A percentile compares a stretch with the other conserved stretches of the same genome.
Conservation (phyloP, 1,140 invertebrate species). For the Drosophila takahashii region DNA sequence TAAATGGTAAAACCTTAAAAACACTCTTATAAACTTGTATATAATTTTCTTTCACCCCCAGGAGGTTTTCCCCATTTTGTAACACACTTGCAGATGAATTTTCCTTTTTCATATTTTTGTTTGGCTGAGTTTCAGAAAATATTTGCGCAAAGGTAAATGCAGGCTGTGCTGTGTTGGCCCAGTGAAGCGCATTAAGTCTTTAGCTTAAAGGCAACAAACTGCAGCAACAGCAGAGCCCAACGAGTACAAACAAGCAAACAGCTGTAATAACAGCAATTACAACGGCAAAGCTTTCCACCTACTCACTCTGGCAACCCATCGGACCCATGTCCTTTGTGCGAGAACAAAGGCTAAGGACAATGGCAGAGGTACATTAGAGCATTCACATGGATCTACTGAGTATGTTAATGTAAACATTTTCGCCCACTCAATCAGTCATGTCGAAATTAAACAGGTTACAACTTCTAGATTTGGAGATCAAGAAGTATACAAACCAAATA, state of each 20-base stretch:
- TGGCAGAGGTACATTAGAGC: slow-evolving; percentile 55
- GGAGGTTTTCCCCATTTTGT: neutral
- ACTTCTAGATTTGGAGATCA: too few species aligned
- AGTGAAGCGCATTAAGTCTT: slow-evolving; percentile 75
- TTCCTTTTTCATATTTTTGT: slow-evolving; percentile 47
- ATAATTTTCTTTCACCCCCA: neutral
- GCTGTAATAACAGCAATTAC: slow-evolving; percentile 59
- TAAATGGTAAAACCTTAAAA: too few species aligned
- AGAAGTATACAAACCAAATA: too few species aligned
- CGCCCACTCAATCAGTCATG: neutral
- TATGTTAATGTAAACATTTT: neutral
- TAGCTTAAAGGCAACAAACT: slow-evolving; percentile 65
- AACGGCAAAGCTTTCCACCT: slow-evolving; percentile 37
- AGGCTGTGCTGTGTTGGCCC: slow-evolving; percentile 22
- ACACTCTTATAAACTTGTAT: neutral
- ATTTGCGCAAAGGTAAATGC: neutral
- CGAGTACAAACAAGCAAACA: slow-evolving; percentile 40
- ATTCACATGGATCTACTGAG: slow-evolving; percentile 13
- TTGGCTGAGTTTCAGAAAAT: neutral
- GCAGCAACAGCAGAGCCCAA: slow-evolving; percentile 14
- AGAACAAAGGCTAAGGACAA: slow-evolving; percentile 40
- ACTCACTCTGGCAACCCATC: slow-evolving; percentile 4
- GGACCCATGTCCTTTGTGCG: slow-evolving; percentile 29
- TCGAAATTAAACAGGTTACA: neutral
- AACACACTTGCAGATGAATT: neutral